Conservation (phyloP, 2,888 invertebrate species). For the Orthonevra nobilis region DNA sequence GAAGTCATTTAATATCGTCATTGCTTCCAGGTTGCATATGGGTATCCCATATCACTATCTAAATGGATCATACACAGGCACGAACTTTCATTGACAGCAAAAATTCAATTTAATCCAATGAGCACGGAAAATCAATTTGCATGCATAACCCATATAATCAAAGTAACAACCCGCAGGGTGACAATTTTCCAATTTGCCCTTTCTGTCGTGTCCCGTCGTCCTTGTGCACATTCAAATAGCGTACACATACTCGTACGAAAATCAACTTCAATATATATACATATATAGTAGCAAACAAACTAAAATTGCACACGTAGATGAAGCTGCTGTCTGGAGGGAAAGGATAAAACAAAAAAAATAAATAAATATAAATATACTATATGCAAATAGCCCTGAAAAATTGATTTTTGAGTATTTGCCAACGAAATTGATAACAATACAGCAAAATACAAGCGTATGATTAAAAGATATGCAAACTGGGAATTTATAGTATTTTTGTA, state of each 20-base stretch:
- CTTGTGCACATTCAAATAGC: slow-evolving; percentile 49
- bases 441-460: too few species aligned
- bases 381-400: slow-evolving; percentile 14
- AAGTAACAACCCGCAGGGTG: slow-evolving; percentile 55
- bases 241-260: too few species aligned
- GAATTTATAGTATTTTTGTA: too few species aligned
- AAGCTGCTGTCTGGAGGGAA: not conserved
- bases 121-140: slow-evolving; percentile 57
- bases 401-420: slow-evolving; percentile 13
- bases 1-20: too few species aligned
- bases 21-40: too few species aligned
- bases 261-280: slow-evolving; percentile 2
- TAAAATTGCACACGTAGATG: too few species aligned
- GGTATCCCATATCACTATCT: too few species aligned
- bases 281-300: not conserved
- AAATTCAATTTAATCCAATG: slow-evolving; percentile 44
- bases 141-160: slow-evolving; percentile 55
- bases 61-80: too few species aligned
- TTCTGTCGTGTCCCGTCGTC: slow-evolving; percentile 37
- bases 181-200: slow-evolving; percentile 57
- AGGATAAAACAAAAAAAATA: too few species aligned
- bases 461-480: too few species aligned
- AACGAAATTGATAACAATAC: not conserved
- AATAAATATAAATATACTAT: slow-evolving; percentile 8
- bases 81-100: slow-evolving; percentile 16